Conservation (phyloP, 1,140 invertebrate species). For the Brachionus manjavacas region DNA sequence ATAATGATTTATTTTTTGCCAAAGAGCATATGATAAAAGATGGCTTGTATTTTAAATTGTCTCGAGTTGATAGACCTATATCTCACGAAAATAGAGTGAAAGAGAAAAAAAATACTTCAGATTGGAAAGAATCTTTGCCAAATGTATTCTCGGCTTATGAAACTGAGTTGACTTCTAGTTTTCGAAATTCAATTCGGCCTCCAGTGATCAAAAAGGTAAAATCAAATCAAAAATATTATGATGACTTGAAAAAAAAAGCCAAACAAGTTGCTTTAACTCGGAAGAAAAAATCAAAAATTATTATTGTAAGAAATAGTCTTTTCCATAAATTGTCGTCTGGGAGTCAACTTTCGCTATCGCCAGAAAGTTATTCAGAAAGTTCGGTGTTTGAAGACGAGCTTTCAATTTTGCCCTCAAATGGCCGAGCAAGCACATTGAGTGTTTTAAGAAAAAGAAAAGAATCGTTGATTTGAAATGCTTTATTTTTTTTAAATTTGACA, state of each 20-base stretch:
- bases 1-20: constrained; percentile 32
- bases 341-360: background rate
- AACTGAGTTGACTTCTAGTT: constrained; percentile 11
- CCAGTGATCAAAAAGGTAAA: constrained; percentile 28
- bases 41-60: background rate
- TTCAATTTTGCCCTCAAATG: background rate
- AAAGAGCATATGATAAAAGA: constrained; percentile 33
- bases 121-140: constrained; percentile 30
- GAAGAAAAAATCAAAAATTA: constrained; percentile 30
- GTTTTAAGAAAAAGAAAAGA: background rate
- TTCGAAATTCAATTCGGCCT: constrained; percentile 13
- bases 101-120: background rate
- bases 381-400: background rate
- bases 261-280: constrained; percentile 10
- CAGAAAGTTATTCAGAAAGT: background rate
- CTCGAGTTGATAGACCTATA: background rate
- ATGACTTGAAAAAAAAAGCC: background rate
- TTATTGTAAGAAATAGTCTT: constrained; percentile 26
- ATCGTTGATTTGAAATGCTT: background rate
- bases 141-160: background rate
- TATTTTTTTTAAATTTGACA: constrained; percentile 19
- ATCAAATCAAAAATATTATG: constrained; percentile 19
- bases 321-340: background rate
- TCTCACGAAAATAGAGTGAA: background rate
- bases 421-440: background rate